Conservation (phyloP, 1,140 invertebrate species). For the Aradophagus sp. region DNA sequence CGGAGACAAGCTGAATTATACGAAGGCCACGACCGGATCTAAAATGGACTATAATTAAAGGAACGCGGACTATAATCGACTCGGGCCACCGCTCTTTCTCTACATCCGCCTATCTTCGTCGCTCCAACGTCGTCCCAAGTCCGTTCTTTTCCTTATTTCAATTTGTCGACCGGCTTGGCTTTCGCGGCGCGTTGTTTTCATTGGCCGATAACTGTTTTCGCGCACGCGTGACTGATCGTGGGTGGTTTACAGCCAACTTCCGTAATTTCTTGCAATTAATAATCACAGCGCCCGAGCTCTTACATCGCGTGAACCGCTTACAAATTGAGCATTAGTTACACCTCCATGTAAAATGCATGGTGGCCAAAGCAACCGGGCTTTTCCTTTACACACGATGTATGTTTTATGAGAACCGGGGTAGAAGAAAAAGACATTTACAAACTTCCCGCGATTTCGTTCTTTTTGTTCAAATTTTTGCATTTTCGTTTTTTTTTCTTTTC, state of each 20-base stretch:
- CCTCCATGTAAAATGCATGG: no score
- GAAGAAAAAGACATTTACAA: no score
- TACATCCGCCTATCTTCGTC: no score
- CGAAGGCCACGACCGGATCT: constrained; percentile 55
- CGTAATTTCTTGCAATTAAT: constrained; percentile 41
- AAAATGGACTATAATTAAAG: constrained; percentile 58
- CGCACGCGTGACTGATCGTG: constrained; percentile 22
- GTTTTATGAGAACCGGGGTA: no score
- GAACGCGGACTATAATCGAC: constrained; percentile 38
- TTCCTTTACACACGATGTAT: no score
- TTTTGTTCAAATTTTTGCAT: no score
- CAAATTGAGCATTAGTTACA: no score
- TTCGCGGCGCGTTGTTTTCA: constrained; percentile 3
- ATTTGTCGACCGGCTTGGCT: not conserved
- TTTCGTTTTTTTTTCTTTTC: no score
- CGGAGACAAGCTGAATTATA: constrained; percentile 56
- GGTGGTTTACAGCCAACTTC: constrained; percentile 40
- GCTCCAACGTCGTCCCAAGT: constrained; percentile 2
- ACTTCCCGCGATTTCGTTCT: no score
- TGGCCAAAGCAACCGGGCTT: no score
- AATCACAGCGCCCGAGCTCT: constrained; percentile 24
- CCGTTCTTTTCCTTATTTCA: not conserved
- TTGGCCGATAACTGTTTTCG: constrained; percentile 23
- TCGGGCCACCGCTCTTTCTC: constrained; percentile 9
- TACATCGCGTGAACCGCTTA: no score